Percentiles rank a stretch among this genome's conserved stretches.
Conservation (phyloP, 2,113 vertebrate genomes). For the Tragelaphus buxtoni region DNA sequence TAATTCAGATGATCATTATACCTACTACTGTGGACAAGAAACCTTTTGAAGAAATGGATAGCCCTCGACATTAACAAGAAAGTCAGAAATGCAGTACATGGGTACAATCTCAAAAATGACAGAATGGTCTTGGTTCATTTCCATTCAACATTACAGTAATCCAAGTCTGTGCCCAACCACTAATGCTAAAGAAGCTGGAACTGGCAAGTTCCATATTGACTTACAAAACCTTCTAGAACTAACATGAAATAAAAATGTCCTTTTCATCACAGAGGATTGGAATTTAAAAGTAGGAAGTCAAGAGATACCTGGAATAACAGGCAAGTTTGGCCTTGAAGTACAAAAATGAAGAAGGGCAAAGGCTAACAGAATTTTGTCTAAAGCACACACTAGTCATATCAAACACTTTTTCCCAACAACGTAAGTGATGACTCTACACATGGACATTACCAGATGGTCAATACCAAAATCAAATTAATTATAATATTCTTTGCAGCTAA, state of each 20-base stretch:
- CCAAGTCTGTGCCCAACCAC: not conserved
- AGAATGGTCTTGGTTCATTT: not conserved
- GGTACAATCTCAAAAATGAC: not conserved
- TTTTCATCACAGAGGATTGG: not conserved
- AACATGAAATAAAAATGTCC: not conserved
- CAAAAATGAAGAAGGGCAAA: not conserved
- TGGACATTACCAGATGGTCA: not conserved
- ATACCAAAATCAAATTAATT: not conserved
- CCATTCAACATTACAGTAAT: not conserved
- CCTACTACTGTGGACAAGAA: not conserved
- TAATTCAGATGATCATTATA: not conserved
- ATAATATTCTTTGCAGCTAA: not conserved
- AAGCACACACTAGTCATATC: not conserved
- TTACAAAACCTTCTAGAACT: not conserved
- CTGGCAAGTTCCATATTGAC: not conserved
- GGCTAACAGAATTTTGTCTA: not conserved
- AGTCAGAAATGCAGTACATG: not conserved
- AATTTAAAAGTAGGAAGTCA: not conserved
- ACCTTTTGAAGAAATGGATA: not conserved
- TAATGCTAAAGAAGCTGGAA: not conserved
- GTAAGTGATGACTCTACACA: not conserved
- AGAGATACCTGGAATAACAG: not conserved
- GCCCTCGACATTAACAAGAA: rapidly evolving
- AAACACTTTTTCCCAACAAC: not conserved
- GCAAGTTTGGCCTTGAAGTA: not conserved